Conservation (phyloP, 2,113 vertebrate species). For the Heterotilapia buettikoferi region DNA sequence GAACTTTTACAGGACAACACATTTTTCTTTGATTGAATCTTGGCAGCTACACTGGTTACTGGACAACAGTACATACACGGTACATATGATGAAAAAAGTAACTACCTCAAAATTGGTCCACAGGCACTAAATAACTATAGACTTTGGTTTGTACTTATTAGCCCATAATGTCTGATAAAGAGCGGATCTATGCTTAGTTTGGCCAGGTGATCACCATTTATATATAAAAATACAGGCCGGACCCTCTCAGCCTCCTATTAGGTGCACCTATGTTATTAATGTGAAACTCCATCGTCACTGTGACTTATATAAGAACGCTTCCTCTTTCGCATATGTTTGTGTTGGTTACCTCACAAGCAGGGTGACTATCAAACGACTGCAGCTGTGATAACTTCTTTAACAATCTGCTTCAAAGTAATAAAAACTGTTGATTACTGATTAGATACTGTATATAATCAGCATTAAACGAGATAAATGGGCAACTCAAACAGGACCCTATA, state of each 20-base stretch:
- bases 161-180: background rate
- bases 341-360: background rate
- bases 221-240: background rate
- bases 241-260: background rate
- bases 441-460: background rate
- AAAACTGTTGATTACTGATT: background rate
- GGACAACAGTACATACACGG: background rate
- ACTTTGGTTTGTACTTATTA: background rate
- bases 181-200: background rate
- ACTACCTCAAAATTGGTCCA: fast-evolving
- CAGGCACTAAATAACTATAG: background rate
- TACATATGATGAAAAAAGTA: background rate
- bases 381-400: background rate
- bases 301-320: background rate
- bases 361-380: background rate
- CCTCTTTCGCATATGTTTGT: background rate
- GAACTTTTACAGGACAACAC: background rate
- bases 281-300: background rate
- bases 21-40: background rate
- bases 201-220: background rate
- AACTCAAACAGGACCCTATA: background rate
- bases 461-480: background rate
- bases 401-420: background rate
- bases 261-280: background rate
- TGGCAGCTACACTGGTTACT: background rate